phyloP scores from a whole-genome alignment of 2,113 vertebrate genomes.

The Tapirus terrestris region DNA sequence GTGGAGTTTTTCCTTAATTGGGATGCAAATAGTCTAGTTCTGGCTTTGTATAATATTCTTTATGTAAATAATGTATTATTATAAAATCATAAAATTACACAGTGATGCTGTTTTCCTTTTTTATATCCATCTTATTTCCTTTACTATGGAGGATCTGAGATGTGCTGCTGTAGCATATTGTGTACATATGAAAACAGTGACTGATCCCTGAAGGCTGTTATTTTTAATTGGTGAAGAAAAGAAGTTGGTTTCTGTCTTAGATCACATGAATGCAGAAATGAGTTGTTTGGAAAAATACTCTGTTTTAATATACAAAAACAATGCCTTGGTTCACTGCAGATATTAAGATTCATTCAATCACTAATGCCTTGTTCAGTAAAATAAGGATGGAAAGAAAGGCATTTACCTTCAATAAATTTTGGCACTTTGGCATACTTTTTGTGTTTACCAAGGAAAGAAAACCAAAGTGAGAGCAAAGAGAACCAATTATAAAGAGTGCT shows the following conservation, averaged over 20 bases:
- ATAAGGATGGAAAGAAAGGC: constrained; percentile 17
- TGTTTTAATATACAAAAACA: constrained; percentile 55
- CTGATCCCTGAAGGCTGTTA: background rate
- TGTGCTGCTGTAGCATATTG: background rate
- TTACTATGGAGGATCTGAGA: background rate
- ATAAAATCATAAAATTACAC: constrained; percentile 9
- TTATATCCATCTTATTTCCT: background rate
- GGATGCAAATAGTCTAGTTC: constrained; percentile 5
- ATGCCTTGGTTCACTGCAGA: background rate
- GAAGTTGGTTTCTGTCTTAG: constrained; percentile 50
- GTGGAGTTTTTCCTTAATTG: constrained; percentile 22
- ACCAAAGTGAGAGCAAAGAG: constrained; percentile 26
- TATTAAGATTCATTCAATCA: constrained; percentile 2
- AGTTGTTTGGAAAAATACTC: background rate
- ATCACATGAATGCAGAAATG: background rate
- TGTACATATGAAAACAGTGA: background rate
- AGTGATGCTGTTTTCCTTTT: background rate
- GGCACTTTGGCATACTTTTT: constrained; percentile 51
- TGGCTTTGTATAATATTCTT: constrained; percentile 20
- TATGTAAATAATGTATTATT: constrained; percentile 18
- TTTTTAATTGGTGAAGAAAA: constrained; percentile 55
- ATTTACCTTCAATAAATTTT: constrained; percentile 46
- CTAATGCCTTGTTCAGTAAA: constrained; percentile 21
- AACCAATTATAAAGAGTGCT: constrained; percentile 56
- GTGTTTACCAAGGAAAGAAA: constrained; percentile 63